Base-by-base conservation (phyloP, 2,888 invertebrate species). In the Epirrhoe alternata region DNA sequence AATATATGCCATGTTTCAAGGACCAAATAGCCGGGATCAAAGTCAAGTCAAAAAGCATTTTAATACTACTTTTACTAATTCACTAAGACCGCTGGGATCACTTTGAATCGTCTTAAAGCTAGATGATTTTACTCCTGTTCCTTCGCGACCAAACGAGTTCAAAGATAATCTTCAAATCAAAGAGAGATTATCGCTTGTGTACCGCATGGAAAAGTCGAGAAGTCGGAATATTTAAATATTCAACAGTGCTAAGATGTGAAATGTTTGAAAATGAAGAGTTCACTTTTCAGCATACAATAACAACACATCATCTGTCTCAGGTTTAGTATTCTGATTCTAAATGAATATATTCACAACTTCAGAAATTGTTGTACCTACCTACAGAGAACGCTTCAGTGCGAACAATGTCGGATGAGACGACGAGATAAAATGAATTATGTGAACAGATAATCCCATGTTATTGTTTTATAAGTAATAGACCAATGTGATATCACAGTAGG, bases 401-500 rank as follows among this genome's bases (percentile, higher is more conserved):
- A 66, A 67, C 63, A 71, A 68, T 64, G 68, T 53, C 14, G 45
- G 68, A 73, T 71, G 61, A 14, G 1, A 33, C 33, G 14, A 17
- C 30, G 33, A 62, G 70, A 70, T 70, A 69, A 64, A 68, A 68
- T 53, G 57, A 69, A 71, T 65, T 65, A 70, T 69, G 65, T 57
- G 67, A 66, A 70, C 56, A 66, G 72, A 69, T 74, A 69, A 72
- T 69, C 67, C 63, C 30, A 53, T 58, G 66, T 69, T 70, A 70
- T 68, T 73, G 64, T 68, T 54, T 65, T 73, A 73, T 71, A 66
- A 64, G 64, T 66, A 64, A 56, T 55, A 35, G 55, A 68, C 62
- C 68, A 69, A 72, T 70, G 54, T 52, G 52, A 47, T 56, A 51
- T 50, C 51, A 51, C 58, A 63, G 68, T 55, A 63, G 59, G 54